Conservation (phyloP, 2,113 vertebrate species). For the Guaruba guarouba region DNA sequence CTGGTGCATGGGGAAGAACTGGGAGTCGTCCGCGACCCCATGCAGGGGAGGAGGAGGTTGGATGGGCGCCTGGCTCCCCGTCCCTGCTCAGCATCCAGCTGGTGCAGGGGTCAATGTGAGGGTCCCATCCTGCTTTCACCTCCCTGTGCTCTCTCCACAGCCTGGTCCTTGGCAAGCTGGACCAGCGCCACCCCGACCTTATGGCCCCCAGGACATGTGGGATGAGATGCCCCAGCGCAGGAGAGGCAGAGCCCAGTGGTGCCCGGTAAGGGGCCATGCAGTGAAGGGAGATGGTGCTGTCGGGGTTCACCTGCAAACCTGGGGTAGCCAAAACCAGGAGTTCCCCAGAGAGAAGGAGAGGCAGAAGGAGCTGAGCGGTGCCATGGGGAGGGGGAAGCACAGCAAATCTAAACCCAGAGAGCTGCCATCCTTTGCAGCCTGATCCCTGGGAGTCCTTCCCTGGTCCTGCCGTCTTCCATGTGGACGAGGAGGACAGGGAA, state of each 20-base stretch:
- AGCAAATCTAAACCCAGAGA: fast-evolving
- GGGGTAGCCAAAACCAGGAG: background rate
- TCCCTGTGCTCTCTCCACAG: background rate
- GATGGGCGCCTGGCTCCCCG: fast-evolving
- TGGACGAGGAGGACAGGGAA: background rate
- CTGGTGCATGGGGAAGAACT: fast-evolving
- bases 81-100: background rate
- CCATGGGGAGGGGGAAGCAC: fast-evolving
- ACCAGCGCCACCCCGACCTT: fast-evolving
- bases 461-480: fast-evolving
- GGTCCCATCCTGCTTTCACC: background rate
- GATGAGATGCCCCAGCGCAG: fast-evolving
- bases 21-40: fast-evolving
- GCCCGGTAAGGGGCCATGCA: background rate
- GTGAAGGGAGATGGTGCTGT: fast-evolving
- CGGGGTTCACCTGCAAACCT: fast-evolving
- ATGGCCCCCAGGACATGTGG: fast-evolving
- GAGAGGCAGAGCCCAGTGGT: fast-evolving
- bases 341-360: background rate
- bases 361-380: background rate
- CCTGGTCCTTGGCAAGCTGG: fast-evolving
- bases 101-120: fast-evolving
- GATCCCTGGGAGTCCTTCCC: background rate
- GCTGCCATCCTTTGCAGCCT: background rate
- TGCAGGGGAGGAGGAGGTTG: fast-evolving